Evolutionary conservation across 2,113 vertebrate species (phyloP).

Genomic region (Rhea pennata): DNA sequence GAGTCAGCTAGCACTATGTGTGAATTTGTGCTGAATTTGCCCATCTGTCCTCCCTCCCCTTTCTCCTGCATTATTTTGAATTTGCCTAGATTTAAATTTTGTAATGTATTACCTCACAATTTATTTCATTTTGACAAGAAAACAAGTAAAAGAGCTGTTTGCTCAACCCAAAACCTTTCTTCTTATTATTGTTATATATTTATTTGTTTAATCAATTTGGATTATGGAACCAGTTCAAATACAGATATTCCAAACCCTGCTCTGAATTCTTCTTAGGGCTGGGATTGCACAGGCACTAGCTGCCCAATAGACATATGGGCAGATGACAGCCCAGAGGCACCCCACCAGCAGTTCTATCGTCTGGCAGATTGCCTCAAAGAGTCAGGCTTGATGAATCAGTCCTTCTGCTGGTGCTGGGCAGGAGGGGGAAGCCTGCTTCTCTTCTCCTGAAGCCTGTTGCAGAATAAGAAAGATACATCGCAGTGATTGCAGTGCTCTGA

Average conservation of each 20-base stretch:
- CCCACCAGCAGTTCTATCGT: slow-evolving; percentile 36
- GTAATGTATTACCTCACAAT: neutral
- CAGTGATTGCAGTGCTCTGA: neutral
- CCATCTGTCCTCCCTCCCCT: slow-evolving; percentile 14
- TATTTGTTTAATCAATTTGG: neutral
- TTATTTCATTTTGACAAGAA: neutral
- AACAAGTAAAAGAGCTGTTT: neutral
- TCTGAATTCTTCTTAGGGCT: slow-evolving; percentile 6
- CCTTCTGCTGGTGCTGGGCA: neutral
- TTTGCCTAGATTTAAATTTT: neutral
- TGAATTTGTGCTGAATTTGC: slow-evolving; percentile 17
- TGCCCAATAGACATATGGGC: slow-evolving; percentile 46
- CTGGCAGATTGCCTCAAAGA: slow-evolving; percentile 54
- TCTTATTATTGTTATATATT: neutral
- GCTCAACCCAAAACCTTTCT: neutral
- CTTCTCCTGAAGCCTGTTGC: neutral
- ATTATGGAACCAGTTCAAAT: neutral
- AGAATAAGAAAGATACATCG: neutral
- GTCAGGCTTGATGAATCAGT: slow-evolving; percentile 27
- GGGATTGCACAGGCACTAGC: neutral
- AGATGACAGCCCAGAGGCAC: slow-evolving; percentile 41
- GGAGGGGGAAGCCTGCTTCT: neutral
- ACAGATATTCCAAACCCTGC: neutral
- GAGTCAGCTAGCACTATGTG: slow-evolving; percentile 9
- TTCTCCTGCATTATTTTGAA: neutral